Evolutionary conservation across 2,113 vertebrate species (phyloP).

Genomic region (Mohoua ochrocephala): DNA sequence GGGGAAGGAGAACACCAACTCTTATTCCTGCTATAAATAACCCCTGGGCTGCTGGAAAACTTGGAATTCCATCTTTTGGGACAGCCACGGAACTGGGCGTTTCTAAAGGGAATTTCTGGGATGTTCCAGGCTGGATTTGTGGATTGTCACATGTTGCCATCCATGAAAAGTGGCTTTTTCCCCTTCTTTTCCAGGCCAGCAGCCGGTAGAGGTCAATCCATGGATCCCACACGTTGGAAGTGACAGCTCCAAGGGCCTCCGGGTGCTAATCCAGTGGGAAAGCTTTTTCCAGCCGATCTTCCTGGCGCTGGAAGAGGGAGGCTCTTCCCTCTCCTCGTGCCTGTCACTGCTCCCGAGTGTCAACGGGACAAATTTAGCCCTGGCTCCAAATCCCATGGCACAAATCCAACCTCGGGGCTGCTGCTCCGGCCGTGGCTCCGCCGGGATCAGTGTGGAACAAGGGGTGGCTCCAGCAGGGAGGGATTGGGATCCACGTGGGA

Average conservation of each 20-base stretch:
- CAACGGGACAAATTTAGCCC: neutral
- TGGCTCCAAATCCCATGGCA: neutral
- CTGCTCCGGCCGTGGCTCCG: neutral
- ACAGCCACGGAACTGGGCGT: neutral
- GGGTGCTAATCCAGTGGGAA: neutral
- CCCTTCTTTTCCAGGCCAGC: neutral
- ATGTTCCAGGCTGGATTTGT: neutral
- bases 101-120: neutral
- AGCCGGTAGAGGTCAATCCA: rapidly evolving
- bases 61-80: neutral
- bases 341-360: neutral
- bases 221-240: neutral
- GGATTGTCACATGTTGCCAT: neutral
- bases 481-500: neutral
- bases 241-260: neutral
- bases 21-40: neutral
- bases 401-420: neutral
- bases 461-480: neutral
- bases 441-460: neutral
- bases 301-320: neutral
- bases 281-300: neutral
- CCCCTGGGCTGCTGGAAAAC: neutral
- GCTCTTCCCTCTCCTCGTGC: neutral
- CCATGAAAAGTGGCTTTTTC: rapidly evolving
- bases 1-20: neutral